A percentile compares a stretch with the other conserved stretches of the same genome.
These are phyloP conservation scores for Damaliscus lunatus DNA, from an alignment of 2,113 vertebrate species.

Conservation along the genomic window DNA sequence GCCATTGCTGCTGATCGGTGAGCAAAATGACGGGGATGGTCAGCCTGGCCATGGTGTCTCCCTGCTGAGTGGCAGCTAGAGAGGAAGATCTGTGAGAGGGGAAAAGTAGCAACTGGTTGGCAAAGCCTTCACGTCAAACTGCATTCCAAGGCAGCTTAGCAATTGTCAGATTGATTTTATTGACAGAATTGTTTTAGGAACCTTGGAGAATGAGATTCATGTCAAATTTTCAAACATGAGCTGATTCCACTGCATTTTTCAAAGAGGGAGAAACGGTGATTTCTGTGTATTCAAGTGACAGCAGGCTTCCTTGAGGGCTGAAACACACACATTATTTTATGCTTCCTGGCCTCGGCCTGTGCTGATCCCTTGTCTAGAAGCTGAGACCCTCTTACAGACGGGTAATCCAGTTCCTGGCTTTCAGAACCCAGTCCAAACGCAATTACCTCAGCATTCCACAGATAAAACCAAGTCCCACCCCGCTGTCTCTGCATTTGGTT, in stretches of 20 bases:
- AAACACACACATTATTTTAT: not conserved
- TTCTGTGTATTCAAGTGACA: not conserved
- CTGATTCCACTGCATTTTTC: not conserved
- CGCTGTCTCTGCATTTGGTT: not conserved
- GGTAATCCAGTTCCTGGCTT: not conserved
- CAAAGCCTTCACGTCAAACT: not conserved
- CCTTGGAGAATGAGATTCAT: not conserved
- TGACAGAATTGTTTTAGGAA: not conserved
- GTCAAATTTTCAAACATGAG: not conserved
- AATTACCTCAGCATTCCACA: not conserved
- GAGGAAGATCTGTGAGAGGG: not conserved
- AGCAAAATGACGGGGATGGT: not conserved
- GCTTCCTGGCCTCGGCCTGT: not conserved
- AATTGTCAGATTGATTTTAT: not conserved
- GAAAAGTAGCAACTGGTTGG: not conserved
- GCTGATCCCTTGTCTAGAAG: not conserved
- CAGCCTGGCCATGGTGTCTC: not conserved
- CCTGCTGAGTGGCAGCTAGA: not conserved
- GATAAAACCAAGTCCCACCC: not conserved
- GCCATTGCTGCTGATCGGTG: rapidly evolving
- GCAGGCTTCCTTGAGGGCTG: not conserved
- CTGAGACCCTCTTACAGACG: not conserved
- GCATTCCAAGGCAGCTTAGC: not conserved
- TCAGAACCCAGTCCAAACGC: not conserved
- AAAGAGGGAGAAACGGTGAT: not conserved